These are phyloP conservation scores for Choreutis nemorana DNA, from an alignment of 2,888 invertebrate species.

Conservation along the genomic window DNA sequence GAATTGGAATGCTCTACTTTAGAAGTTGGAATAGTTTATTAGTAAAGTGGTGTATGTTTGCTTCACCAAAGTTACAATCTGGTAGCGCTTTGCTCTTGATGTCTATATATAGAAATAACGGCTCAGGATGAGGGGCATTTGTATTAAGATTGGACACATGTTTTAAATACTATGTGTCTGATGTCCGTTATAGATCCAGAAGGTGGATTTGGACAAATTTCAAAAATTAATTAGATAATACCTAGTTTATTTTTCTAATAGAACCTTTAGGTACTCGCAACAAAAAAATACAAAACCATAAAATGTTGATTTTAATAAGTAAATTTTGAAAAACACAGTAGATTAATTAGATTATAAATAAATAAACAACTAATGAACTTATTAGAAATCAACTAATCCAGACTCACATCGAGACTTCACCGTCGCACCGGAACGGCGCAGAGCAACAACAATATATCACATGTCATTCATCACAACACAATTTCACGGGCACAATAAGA, in stretches of 20 bases:
- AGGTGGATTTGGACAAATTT: too few species aligned
- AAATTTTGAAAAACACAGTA: too few species aligned
- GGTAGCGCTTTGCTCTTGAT: constrained; percentile 10
- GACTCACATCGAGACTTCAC: constrained; percentile 7
- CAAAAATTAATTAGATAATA: too few species aligned
- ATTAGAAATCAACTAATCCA: constrained; percentile 4
- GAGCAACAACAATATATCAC: constrained; percentile 21
- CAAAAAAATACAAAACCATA: too few species aligned
- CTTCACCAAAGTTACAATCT: constrained; percentile 11
- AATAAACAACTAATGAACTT: constrained; percentile 5
- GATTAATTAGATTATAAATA: too few species aligned
- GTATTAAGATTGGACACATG: constrained; percentile 14
- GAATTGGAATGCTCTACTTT: too few species aligned
- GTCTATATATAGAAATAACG: constrained; percentile 11
- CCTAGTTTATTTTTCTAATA: too few species aligned
- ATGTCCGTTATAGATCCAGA: too few species aligned
- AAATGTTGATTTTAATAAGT: too few species aligned
- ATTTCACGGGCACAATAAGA: constrained; percentile 35
- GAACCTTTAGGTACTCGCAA: too few species aligned
- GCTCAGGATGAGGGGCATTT: constrained; percentile 10
- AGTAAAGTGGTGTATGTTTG: constrained; percentile 7
- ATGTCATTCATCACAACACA: constrained; percentile 23
- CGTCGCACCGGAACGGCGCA: constrained; percentile 8
- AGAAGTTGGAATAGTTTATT: too few species aligned
- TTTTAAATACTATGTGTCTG: too few species aligned